Evolutionary conservation across 2,113 vertebrate genomes (phyloP), one percentile per base, ranked within the genome.

Genomic region (Ranitomeya imitator): DNA sequence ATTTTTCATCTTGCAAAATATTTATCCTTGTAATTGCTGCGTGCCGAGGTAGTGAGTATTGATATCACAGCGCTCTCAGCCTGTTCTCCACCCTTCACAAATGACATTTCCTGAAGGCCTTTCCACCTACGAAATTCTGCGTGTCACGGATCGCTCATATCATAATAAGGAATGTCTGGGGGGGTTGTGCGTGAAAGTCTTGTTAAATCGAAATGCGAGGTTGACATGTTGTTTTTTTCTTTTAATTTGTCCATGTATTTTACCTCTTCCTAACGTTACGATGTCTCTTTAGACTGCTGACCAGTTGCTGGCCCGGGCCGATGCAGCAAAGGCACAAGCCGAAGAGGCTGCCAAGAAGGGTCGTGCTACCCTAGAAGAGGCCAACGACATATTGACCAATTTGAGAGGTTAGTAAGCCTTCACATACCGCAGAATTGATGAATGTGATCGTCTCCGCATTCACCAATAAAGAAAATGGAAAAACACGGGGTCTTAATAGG

Each of bases 291-390:
- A 99, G 98, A 99, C 98, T 0, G 98, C 98, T 0, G 98, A 99
- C 90, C 98, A 99, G 91, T 95, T 99, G 84, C 90, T 99, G 31
- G 98, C 98, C 83, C 96, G 98, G 79, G 98, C 97, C 0, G 98
- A 99, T 7, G 98, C 98, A 0, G 98, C 98, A 0, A 99, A 98
- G 91, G 97, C 98, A 51, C 91, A 97, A 76, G 98, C 98, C 0
- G 97, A 99, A 73, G 98, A 99, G 91, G 97, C 98, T 11, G 97
- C 97, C 1, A 96, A 94, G 91, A 98, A 97, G 86, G 98, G 98
- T 31, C 95, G 93, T 10, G 93, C 96, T 4, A 99, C 98, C 0
- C 95, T 96, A 15, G 95, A 94, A 79, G 98, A 99, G 90, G 98
- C 98, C 2, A 96, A 96, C 71, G 96, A 94, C 90, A 99, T 99